phyloP scores from a whole-genome alignment of 92 coral and sea anemone species.

The Zoanthus sansibaricus region DNA sequence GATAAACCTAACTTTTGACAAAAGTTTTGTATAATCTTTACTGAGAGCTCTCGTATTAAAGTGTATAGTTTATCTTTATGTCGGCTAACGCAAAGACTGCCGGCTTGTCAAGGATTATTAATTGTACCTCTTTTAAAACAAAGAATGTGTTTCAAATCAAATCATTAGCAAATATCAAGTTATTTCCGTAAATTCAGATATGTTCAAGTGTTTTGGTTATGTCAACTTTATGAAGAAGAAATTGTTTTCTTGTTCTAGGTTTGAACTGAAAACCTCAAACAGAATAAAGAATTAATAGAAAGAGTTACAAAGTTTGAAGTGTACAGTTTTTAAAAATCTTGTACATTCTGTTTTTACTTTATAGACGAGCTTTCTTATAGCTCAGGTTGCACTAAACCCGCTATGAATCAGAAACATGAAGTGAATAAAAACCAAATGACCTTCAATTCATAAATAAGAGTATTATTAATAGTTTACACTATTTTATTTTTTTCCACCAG shows the following conservation, averaged over 20 bases:
- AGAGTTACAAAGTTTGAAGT: not conserved
- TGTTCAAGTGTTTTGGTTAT: not conserved
- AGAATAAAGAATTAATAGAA: not conserved
- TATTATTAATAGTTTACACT: too few relatives aligned
- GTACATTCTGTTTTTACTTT: not conserved
- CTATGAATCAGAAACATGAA: too few relatives aligned
- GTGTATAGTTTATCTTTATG: too few relatives aligned
- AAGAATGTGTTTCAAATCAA: constrained; percentile 31
- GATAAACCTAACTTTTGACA: too few relatives aligned
- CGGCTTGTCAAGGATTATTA: constrained; percentile 43
- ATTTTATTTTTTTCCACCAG: not conserved
- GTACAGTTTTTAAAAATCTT: not conserved
- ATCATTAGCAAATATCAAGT: constrained; percentile 15
- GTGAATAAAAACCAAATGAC: too few relatives aligned
- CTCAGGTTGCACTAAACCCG: too few relatives aligned
- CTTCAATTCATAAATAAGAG: too few relatives aligned
- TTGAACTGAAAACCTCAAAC: too few relatives aligned
- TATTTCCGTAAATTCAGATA: constrained; percentile 18
- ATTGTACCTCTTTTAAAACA: constrained; percentile 8
- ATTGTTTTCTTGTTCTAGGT: not conserved
- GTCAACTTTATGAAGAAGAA: not conserved
- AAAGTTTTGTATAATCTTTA: too few relatives aligned
- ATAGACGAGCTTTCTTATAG: not conserved
- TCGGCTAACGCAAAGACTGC: constrained; percentile 23
- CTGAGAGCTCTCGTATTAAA: not conserved